Percentiles rank a stretch among this genome's conserved stretches.
Evolutionary conservation across 2,113 vertebrate genomes (phyloP).

Genomic region (Calonectris borealis): DNA sequence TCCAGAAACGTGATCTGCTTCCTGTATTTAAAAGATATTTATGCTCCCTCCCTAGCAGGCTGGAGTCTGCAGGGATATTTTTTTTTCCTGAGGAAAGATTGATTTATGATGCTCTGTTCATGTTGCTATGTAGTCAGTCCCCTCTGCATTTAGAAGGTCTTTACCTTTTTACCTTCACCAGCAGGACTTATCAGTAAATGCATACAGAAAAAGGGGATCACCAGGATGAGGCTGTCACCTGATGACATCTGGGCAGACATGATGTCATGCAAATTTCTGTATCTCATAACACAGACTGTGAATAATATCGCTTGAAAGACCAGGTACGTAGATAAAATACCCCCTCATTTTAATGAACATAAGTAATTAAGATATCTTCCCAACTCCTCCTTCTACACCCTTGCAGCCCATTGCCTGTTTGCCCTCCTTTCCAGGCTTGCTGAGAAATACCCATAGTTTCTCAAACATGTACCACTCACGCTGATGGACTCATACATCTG

Average conservation of each 20-base stretch:
- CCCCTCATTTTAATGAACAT: neutral
- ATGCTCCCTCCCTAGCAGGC: neutral
- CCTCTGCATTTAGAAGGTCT: neutral
- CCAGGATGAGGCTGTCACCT: neutral
- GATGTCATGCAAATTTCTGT: neutral
- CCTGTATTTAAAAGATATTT: slow-evolving; percentile 36
- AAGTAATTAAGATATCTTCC: neutral
- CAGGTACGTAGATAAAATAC: neutral
- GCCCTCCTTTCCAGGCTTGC: neutral
- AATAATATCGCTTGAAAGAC: neutral
- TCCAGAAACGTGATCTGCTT: neutral
- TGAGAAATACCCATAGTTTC: neutral
- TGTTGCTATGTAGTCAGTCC: neutral
- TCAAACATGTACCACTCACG: neutral
- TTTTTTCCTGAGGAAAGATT: slow-evolving; percentile 11
- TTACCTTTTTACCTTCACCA: neutral
- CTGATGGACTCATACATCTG: neutral
- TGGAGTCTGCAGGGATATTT: neutral
- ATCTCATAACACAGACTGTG: neutral
- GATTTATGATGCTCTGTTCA: slow-evolving; percentile 9
- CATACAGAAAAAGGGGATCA: neutral
- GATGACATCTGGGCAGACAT: neutral
- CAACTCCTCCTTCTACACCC: neutral
- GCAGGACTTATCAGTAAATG: neutral
- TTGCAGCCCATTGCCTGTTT: neutral